phyloP scores from a whole-genome alignment of 1,140 invertebrate species.

The Hetaerina americana region DNA sequence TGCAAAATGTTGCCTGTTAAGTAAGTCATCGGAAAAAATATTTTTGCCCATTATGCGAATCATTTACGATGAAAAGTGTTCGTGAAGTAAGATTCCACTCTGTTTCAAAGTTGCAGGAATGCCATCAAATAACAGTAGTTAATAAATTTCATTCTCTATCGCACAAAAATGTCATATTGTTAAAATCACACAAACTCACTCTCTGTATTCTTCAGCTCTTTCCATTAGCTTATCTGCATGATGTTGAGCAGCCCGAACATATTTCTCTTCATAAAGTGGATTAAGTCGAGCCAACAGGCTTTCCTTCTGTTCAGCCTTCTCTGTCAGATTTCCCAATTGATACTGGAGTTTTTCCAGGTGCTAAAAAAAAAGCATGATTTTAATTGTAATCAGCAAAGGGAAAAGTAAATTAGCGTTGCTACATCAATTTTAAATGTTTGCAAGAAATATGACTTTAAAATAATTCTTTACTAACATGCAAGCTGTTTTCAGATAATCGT shows the following conservation, averaged over 20 bases:
- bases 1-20: no score
- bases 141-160: no score
- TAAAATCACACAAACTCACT: slow-evolving; percentile 24
- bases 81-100: no score
- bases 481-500: slow-evolving; percentile 25
- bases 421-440: not conserved
- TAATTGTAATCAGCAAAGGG: no score
- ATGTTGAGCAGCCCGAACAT: slow-evolving; percentile 45
- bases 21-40: no score
- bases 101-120: no score
- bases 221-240: slow-evolving; percentile 49
- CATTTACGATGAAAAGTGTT: no score
- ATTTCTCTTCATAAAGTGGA: slow-evolving; percentile 49
- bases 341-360: slow-evolving; percentile 18
- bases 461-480: slow-evolving; percentile 22
- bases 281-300: slow-evolving; percentile 47
- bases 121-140: no score
- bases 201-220: slow-evolving; percentile 45
- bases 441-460: slow-evolving; percentile 7
- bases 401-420: no score
- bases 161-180: no score
- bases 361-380: slow-evolving; percentile 21
- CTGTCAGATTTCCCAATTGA: slow-evolving; percentile 27
- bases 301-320: slow-evolving; percentile 39
- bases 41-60: no score